Evolutionary conservation across 2,797 vertebrate genomes (phyloP).

Genomic region (Mormyrops attenuatus): DNA sequence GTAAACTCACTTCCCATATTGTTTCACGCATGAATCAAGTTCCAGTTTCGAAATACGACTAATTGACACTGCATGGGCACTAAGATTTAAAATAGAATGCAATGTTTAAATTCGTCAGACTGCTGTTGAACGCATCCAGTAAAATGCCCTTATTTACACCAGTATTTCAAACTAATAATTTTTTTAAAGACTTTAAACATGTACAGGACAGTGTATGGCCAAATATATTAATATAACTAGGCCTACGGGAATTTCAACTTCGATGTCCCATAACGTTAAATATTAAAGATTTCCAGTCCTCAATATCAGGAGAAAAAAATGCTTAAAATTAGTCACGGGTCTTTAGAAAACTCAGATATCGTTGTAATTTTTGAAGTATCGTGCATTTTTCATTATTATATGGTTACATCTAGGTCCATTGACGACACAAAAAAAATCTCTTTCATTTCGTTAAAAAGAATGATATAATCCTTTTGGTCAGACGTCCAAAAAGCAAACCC

Average conservation of each 20-base stretch:
- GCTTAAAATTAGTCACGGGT: neutral
- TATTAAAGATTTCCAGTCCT: neutral
- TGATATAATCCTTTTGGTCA: neutral
- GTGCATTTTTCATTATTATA: neutral
- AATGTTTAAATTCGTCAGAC: neutral
- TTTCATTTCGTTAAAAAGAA: constrained; percentile 1
- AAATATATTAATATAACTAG: neutral
- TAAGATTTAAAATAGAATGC: neutral
- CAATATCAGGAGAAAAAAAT: neutral
- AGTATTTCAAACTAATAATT: neutral
- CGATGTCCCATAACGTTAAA: neutral
- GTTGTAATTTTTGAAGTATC: neutral
- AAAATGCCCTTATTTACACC: neutral
- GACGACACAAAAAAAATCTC: neutral
- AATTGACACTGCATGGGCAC: neutral
- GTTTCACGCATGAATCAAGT: neutral
- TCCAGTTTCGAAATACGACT: neutral
- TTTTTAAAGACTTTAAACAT: neutral
- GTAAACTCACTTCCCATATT: neutral
- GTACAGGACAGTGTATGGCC: neutral
- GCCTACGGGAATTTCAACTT: neutral
- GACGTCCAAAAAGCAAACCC: neutral
- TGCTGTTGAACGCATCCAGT: neutral
- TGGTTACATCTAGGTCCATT: neutral
- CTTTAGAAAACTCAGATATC: neutral